Evolutionary conservation across 2,113 vertebrate genomes (phyloP).

Genomic region (Peromyscus californicus): DNA sequence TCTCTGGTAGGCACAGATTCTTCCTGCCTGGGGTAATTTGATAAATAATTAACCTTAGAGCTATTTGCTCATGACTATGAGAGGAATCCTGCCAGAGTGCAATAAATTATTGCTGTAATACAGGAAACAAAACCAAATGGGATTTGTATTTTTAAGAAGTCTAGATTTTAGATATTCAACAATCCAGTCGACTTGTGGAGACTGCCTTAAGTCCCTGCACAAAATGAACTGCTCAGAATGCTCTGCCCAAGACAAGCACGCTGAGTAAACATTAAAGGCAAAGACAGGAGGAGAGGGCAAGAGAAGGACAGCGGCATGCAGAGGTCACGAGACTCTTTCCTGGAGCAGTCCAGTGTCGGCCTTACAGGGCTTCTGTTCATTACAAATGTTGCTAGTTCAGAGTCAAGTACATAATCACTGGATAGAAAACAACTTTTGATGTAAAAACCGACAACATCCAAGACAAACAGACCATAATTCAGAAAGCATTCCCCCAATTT

Average conservation of each 20-base stretch:
- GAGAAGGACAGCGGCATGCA: fast-evolving
- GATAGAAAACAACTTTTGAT: neutral
- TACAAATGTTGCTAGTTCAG: constrained; percentile 1
- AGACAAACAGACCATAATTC: constrained; percentile 31
- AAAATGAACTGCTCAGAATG: neutral
- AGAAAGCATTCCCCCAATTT: neutral
- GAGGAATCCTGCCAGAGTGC: neutral
- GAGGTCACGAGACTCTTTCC: neutral
- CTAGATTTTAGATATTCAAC: constrained; percentile 21
- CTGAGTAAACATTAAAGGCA: neutral
- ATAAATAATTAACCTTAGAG: constrained; percentile 72
- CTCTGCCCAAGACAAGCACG: neutral
- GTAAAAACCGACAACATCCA: constrained; percentile 28
- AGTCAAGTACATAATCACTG: neutral
- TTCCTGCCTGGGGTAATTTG: neutral
- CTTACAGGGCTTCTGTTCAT: neutral
- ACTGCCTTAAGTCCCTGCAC: neutral
- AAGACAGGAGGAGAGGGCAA: neutral
- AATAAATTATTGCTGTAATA: constrained; percentile 63
- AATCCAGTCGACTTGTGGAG: neutral
- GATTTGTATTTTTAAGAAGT: constrained; percentile 27
- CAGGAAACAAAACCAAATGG: constrained; percentile 3
- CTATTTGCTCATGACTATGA: constrained; percentile 50
- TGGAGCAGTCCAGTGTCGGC: no score
- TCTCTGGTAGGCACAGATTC: neutral